Percentiles rank a stretch among this genome's conserved stretches.
Conservation (phyloP, 2,113 vertebrate genomes). For the Pangasianodon gigas region DNA sequence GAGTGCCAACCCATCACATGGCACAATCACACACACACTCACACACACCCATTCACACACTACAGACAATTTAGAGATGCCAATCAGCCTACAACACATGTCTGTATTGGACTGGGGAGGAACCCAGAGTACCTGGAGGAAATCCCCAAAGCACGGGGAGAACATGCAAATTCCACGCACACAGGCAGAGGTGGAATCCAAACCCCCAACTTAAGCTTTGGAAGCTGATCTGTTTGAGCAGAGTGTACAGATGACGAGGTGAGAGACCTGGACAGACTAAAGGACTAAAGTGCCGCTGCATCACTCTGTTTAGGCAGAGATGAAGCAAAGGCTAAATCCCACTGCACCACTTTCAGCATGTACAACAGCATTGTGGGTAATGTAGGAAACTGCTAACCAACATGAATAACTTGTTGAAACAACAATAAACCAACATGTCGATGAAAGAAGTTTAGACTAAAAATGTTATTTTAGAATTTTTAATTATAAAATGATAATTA, state of each 20-base stretch:
- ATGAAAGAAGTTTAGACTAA: background rate
- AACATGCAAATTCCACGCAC: too few relatives aligned
- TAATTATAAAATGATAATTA: background rate
- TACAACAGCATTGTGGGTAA: background rate
- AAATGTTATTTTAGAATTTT: background rate
- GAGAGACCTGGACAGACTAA: background rate
- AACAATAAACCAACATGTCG: background rate
- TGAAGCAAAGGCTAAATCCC: background rate
- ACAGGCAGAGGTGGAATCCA: too few relatives aligned
- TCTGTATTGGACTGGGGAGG: too few relatives aligned
- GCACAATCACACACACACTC: too few relatives aligned
- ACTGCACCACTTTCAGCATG: background rate
- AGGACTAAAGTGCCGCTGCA: background rate
- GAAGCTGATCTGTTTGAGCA: background rate
- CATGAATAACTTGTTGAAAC: background rate
- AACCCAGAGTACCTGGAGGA: too few relatives aligned
- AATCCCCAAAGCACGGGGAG: too few relatives aligned
- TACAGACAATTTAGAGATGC: too few relatives aligned
- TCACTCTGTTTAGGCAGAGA: background rate
- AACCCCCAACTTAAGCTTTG: background rate
- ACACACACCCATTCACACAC: too few relatives aligned
- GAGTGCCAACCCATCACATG: too few relatives aligned
- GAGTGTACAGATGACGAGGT: background rate
- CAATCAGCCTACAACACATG: too few relatives aligned
- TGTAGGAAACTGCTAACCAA: background rate